Conservation (phyloP, 64 coral and sea anemone genomes). For the Actinia equina region DNA sequence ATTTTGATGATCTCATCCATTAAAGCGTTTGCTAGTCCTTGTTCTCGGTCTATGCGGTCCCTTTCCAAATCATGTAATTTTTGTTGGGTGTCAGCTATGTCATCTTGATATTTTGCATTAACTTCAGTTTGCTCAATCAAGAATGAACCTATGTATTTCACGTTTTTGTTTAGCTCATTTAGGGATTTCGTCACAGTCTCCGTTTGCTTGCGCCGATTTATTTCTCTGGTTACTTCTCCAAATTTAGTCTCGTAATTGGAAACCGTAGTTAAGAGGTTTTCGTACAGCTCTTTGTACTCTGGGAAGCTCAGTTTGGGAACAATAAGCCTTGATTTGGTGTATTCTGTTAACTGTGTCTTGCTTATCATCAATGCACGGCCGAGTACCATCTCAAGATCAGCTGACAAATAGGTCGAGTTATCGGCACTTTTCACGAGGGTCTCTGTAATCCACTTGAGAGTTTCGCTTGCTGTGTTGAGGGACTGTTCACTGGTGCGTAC, state of each 20-base stretch:
- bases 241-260: constrained; percentile 19
- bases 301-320: constrained; percentile 32
- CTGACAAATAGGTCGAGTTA: constrained; percentile 14
- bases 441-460: constrained; percentile 34
- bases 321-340: constrained; percentile 33
- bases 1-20: constrained; percentile 12
- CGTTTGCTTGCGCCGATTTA: constrained; percentile 12
- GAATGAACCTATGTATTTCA: constrained; percentile 39
- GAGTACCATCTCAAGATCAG: constrained; percentile 42
- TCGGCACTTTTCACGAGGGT: constrained; percentile 7
- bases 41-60: constrained; percentile 34
- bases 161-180: constrained; percentile 38
- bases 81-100: constrained; percentile 42
- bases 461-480: constrained; percentile 17
- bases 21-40: constrained; percentile 20
- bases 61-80: constrained; percentile 37
- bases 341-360: constrained; percentile 47
- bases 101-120: constrained; percentile 46
- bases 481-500: background rate
- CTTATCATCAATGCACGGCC: constrained; percentile 38
- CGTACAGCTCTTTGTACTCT: constrained; percentile 38
- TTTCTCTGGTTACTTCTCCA: constrained; percentile 16
- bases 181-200: constrained; percentile 25
- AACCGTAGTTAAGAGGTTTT: constrained; percentile 18
- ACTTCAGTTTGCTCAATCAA: constrained; percentile 36